Evolutionary conservation across 2,797 vertebrate genomes (phyloP).

Genomic region (Syngnathus acus): DNA sequence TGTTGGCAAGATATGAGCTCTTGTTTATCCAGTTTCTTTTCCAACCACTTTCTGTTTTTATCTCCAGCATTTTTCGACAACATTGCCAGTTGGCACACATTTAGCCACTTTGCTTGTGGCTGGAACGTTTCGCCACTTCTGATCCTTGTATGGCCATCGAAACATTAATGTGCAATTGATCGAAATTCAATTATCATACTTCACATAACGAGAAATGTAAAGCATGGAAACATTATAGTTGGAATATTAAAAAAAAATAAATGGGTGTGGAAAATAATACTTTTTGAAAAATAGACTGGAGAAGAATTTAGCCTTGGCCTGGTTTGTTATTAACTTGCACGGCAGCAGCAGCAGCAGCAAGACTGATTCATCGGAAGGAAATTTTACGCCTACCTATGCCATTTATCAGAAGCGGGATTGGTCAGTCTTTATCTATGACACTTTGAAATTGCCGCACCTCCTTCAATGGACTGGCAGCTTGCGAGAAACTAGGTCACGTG

Average conservation of each 20-base stretch:
- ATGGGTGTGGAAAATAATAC: too few species aligned
- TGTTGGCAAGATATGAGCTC: neutral
- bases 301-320: neutral
- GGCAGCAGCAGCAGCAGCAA: too few species aligned
- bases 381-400: neutral
- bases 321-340: neutral
- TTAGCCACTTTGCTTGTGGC: neutral
- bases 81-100: neutral
- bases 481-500: neutral
- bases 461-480: neutral
- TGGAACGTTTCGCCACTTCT: neutral
- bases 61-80: neutral
- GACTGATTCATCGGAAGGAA: neutral
- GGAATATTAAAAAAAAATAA: too few species aligned
- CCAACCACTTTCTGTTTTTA: neutral
- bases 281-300: neutral
- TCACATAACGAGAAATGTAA: neutral
- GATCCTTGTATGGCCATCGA: too few species aligned
- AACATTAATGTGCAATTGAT: too few species aligned
- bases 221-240: neutral
- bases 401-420: neutral
- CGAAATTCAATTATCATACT: too few species aligned
- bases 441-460: neutral
- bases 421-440: neutral
- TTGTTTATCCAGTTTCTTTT: neutral